phyloP scores from a whole-genome alignment of 92 coral and sea anemone genomes.

The Heliopora coerulea region DNA sequence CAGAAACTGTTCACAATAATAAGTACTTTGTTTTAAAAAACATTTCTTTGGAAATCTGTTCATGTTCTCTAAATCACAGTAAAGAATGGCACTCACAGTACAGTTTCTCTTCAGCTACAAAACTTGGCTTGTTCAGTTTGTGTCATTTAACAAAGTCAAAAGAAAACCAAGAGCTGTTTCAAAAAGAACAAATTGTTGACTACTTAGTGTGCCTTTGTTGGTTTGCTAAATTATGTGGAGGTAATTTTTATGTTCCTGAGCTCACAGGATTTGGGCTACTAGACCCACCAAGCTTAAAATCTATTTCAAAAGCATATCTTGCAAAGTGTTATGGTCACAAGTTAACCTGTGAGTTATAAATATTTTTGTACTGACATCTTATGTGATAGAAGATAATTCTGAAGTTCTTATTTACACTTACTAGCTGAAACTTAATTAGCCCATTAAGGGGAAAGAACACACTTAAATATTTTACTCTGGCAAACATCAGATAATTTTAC shows the following conservation, averaged over 20 bases:
- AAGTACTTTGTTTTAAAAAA: neutral
- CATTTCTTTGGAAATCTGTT: neutral
- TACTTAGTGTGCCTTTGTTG: conserved; percentile 65
- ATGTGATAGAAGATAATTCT: too few species aligned
- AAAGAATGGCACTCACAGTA: conserved; percentile 37
- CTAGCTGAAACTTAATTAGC: too few species aligned
- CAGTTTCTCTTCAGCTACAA: conserved; percentile 62
- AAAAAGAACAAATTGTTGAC: conserved; percentile 58
- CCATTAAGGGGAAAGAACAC: too few species aligned
- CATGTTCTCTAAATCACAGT: neutral
- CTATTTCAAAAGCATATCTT: conserved; percentile 35
- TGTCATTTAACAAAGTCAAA: conserved; percentile 50
- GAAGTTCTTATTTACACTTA: too few species aligned
- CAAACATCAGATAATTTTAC: too few species aligned
- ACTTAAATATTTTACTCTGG: too few species aligned
- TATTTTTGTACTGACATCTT: too few species aligned
- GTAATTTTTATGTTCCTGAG: neutral
- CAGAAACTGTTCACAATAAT: neutral
- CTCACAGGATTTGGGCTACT: neutral
- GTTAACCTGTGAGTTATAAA: neutral
- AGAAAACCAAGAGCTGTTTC: conserved; percentile 49
- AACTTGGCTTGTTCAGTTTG: conserved; percentile 70
- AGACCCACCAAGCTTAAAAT: conserved; percentile 25
- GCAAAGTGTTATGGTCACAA: conserved; percentile 12
- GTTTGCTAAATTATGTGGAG: conserved; percentile 37